Evolutionary conservation across 2,113 vertebrate species (phyloP), one percentile per base, ranked within the genome.

Genomic region (Ivindomyrus marchei): DNA sequence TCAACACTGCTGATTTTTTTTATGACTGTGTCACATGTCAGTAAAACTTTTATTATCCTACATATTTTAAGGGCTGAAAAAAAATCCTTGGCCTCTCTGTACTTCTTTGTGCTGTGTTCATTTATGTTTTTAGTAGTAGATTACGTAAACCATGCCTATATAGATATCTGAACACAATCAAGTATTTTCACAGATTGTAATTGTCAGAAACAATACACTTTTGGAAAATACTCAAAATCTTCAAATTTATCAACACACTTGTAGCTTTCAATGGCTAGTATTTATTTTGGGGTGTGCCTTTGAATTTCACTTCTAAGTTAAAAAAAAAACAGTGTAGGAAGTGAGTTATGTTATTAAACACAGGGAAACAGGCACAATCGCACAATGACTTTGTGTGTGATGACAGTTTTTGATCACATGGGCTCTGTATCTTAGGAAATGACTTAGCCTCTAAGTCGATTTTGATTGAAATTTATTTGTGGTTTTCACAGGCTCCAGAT

Each of bases 381-480:
- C 13, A 70, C 4, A n/a, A 45, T 31, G 84, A n/a, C 24, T 50
- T 50, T 17, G 24, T n/a, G 24, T 50, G n/a, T 50, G 74, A 80
- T 80, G 74, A 80, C 74, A 80, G 36, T 80, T 80, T 85, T 85
- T 47, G 83, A 52, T 49, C 13, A n/a, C 47, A 87, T 52, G 85
- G 24, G 47, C 31, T n/a, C 85, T 27, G 49, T 36, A 85, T 45
- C 42, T 45, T 46, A 85, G 83, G 19, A 85, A 85, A n/a, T 85
- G 83, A 85, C 39, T 46, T 45, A 85, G 42, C 21, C 46, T 85
- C 83, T 49, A 47, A 86, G 45, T 49, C 24, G 85, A 52, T 87
- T 87, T 87, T 52, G 47, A 87, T 53, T 52, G 85, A 87, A 87
- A 52, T 87, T 52, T 53, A 87, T 53, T 53, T 87, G 85, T 53